phyloP scores from a whole-genome alignment of 1,140 invertebrate genomes.

The Ooceraea biroi region DNA sequence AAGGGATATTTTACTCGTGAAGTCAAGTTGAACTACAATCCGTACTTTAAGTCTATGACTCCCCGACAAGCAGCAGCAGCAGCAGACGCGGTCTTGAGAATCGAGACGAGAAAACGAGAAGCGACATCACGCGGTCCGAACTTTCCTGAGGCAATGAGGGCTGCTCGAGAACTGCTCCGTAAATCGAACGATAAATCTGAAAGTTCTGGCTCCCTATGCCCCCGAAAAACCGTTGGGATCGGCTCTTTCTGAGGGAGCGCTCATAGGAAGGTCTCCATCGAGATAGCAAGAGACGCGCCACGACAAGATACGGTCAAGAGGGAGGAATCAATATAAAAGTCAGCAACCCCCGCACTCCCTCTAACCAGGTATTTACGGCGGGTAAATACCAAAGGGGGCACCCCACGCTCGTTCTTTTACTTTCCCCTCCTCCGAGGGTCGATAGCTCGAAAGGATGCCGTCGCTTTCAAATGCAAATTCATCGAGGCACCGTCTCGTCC shows the following conservation, averaged over 20 bases:
- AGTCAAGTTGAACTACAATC: conserved; percentile 61
- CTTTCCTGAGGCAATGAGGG: conserved; percentile 70
- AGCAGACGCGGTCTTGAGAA: conserved; percentile 35
- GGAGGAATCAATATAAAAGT: conserved; percentile 74
- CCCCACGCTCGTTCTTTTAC: conserved; percentile 68
- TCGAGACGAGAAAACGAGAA: conserved; percentile 44
- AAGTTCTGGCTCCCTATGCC: conserved; percentile 62
- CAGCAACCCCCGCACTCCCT: conserved; percentile 67
- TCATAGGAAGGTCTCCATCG: conserved; percentile 39
- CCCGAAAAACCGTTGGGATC: conserved; percentile 62
- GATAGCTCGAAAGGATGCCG: conserved; percentile 36
- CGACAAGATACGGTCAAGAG: conserved; percentile 55
- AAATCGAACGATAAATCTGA: conserved; percentile 74
- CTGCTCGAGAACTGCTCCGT: conserved; percentile 61
- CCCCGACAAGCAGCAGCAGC: conserved; percentile 20
- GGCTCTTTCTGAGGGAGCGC: conserved; percentile 45
- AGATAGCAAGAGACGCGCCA: conserved; percentile 22
- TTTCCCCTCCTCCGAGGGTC: conserved; percentile 18
- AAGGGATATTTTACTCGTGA: conserved; percentile 58
- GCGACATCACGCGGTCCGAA: conserved; percentile 59
- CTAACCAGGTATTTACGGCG: conserved; percentile 76
- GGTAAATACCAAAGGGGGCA: conserved; percentile 69
- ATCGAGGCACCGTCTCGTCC: conserved; percentile 46
- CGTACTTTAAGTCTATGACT: conserved; percentile 64
- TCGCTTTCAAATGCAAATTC: conserved; percentile 75